Percentiles rank a stretch among this genome's conserved stretches.
Evolutionary conservation across 2,797 vertebrate species (phyloP).

Genomic region (Catostomus latipinnis): DNA sequence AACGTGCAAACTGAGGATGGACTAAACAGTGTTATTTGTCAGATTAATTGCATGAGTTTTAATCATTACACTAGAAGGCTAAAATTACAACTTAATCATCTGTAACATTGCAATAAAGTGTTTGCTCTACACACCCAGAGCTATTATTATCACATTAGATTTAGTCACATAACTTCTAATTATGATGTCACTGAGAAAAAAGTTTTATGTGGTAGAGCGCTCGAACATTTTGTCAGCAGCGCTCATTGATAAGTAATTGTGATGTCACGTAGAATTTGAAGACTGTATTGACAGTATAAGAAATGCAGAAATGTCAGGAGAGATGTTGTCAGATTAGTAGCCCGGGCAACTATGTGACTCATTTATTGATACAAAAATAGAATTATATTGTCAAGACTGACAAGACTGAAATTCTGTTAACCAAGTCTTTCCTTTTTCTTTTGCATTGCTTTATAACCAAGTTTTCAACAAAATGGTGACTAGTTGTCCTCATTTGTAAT

Average conservation of each 20-base stretch:
- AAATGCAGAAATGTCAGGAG: slow-evolving; percentile 10
- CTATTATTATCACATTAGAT: neutral
- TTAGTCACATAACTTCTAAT: neutral
- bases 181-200: slow-evolving; percentile 7
- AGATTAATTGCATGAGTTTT: slow-evolving; percentile 1
- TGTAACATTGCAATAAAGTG: neutral
- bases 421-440: neutral
- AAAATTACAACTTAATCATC: neutral
- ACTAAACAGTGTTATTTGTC: neutral
- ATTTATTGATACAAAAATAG: slow-evolving; percentile 16
- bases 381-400: neutral
- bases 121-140: neutral
- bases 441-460: neutral
- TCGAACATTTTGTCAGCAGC: neutral
- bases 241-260: neutral
- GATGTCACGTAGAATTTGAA: slow-evolving; percentile 5
- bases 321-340: slow-evolving; percentile 25
- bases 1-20: neutral
- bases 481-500: neutral
- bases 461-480: neutral
- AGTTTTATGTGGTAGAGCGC: neutral
- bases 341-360: neutral
- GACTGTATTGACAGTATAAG: neutral
- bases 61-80: neutral
- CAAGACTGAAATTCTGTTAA: neutral